Conservation (phyloP, 2,797 vertebrate genomes). For the Limosa lapponica region DNA sequence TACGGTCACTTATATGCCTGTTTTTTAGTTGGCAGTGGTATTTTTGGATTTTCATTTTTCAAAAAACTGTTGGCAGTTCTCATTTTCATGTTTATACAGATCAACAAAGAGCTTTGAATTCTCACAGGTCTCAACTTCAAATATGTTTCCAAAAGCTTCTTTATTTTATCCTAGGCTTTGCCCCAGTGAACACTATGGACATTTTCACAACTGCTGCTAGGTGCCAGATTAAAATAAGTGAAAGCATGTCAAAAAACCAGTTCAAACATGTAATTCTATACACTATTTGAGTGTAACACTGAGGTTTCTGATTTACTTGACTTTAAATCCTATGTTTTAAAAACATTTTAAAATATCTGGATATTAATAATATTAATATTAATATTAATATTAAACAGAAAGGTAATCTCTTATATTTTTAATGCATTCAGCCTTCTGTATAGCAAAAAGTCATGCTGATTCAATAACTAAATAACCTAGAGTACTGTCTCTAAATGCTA, state of each 20-base stretch:
- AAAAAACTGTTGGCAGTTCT: background rate
- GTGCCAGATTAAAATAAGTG: background rate
- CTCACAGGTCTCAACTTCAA: background rate
- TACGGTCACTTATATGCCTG: background rate
- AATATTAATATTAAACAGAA: background rate
- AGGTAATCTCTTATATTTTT: background rate
- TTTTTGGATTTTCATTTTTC: background rate
- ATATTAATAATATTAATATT: background rate
- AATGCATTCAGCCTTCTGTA: background rate
- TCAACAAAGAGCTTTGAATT: background rate
- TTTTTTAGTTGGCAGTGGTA: background rate
- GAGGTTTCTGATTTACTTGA: background rate
- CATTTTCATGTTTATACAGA: background rate
- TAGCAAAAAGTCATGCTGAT: background rate
- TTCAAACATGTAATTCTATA: background rate
- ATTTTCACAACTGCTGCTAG: background rate
- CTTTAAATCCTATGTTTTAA: background rate
- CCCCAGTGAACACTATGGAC: background rate
- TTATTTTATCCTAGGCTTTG: background rate
- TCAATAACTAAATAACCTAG: background rate
- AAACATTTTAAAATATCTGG: background rate
- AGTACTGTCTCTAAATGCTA: background rate
- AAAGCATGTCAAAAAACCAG: background rate
- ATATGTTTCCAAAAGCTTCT: background rate
- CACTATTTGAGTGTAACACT: background rate